These are phyloP conservation scores for Agrochola circellaris DNA, from an alignment of 2,888 invertebrate genomes.

Conservation along the genomic window DNA sequence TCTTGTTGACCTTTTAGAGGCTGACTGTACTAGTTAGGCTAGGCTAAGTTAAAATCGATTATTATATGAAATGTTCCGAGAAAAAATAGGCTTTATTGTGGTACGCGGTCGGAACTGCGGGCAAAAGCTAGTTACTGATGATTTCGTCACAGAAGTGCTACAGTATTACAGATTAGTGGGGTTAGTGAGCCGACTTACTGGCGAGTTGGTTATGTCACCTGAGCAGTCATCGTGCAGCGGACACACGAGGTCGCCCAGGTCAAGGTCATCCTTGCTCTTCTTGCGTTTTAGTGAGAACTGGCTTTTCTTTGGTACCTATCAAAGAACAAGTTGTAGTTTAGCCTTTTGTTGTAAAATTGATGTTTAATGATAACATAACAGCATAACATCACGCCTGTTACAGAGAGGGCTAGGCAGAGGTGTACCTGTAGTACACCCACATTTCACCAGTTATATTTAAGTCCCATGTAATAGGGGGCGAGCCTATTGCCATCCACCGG, in stretches of 20 bases:
- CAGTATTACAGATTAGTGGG: slow-evolving; percentile 80
- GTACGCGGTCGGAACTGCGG: too few relatives aligned
- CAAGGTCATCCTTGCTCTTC: slow-evolving; percentile 95
- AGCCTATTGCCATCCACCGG: not conserved
- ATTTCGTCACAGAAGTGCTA: slow-evolving; percentile 44
- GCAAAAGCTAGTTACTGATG: slow-evolving; percentile 27
- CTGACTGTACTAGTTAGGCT: not conserved
- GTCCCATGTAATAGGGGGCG: not conserved
- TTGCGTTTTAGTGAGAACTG: slow-evolving; percentile 97
- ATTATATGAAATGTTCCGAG: not conserved
- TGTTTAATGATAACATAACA: not conserved
- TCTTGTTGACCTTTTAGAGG: not conserved
- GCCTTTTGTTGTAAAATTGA: not conserved
- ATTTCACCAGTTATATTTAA: not conserved
- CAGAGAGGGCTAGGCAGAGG: not conserved
- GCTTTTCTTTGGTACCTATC: slow-evolving; percentile 95
- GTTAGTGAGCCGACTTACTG: slow-evolving; percentile 88
- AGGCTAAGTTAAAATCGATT: not conserved
- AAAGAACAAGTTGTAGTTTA: not conserved
- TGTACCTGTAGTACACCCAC: not conserved
- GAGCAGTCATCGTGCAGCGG: slow-evolving; percentile 92
- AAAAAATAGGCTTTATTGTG: not conserved
- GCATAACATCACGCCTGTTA: not conserved
- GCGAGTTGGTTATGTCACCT: slow-evolving; percentile 86
- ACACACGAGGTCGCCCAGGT: slow-evolving; percentile 96